Conservation (phyloP, 2,888 invertebrate genomes). For the Limnephilus auricula region DNA sequence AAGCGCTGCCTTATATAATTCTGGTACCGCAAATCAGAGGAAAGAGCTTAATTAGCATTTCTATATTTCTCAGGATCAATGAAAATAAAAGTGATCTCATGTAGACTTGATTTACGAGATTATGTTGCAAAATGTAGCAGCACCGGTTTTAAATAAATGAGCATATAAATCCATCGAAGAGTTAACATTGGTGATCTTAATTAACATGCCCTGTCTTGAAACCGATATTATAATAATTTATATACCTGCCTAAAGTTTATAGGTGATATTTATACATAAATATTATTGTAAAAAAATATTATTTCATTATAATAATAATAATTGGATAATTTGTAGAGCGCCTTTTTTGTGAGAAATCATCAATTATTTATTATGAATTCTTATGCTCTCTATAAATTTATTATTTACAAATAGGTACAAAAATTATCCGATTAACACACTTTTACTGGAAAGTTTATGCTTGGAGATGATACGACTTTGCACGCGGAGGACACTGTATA, state of each 20-base stretch:
- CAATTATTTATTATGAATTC: no score
- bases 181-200: not conserved
- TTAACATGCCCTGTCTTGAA: not conserved
- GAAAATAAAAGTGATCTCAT: slow-evolving; percentile 2
- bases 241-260: not conserved
- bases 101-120: not conserved
- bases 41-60: not conserved
- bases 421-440: no score
- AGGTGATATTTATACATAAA: not conserved
- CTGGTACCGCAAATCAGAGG: not conserved
- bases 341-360: no score
- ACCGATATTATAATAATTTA: not conserved
- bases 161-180: not conserved
- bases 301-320: no score
- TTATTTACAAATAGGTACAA: no score
- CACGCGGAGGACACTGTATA: no score
- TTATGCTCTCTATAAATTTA: no score
- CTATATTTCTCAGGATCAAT: not conserved
- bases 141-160: not conserved
- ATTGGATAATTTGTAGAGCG: no score
- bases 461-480: no score
- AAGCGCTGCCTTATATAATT: not conserved
- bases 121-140: not conserved
- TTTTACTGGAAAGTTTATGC: no score
- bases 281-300: no score